phyloP scores from a whole-genome alignment of 2,888 invertebrate species.

The Platycheirus rosarum region DNA sequence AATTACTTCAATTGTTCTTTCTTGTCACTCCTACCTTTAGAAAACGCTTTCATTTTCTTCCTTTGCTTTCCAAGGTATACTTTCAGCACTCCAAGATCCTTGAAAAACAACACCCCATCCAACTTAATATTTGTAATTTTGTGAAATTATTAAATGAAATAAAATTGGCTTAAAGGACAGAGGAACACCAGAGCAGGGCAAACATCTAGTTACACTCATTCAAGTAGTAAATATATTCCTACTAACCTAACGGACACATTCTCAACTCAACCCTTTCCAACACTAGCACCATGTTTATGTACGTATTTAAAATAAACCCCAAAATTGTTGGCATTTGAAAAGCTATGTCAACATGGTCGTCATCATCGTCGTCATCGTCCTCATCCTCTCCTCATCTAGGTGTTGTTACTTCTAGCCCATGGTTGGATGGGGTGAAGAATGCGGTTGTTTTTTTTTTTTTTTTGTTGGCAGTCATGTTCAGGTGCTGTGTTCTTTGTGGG shows the following conservation, averaged over 20 bases:
- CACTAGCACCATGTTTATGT: neutral
- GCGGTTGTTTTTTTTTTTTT: slow-evolving; percentile 41
- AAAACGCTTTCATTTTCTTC: neutral
- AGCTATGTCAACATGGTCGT: slow-evolving; percentile 40
- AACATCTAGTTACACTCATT: neutral
- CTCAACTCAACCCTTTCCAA: neutral
- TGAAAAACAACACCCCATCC: neutral
- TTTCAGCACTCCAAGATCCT: neutral
- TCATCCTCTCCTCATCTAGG: too few relatives aligned
- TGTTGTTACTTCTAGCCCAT: slow-evolving; percentile 9
- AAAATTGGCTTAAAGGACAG: slow-evolving; percentile 28
- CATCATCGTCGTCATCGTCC: slow-evolving; percentile 1
- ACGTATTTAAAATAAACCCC: slow-evolving; percentile 28
- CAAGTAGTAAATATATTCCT: neutral
- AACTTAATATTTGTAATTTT: slow-evolving; percentile 37
- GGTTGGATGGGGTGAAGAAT: slow-evolving; percentile 32
- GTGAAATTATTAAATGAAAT: slow-evolving; percentile 52
- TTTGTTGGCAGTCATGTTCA: slow-evolving; percentile 48
- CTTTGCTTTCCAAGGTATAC: neutral
- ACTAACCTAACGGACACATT: neutral
- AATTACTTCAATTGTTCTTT: too few relatives aligned
- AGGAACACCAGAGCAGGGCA: neutral
- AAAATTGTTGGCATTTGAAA: slow-evolving; percentile 26
- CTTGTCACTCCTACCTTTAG: neutral
- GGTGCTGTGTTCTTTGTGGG: slow-evolving; percentile 12